Base-by-base conservation (phyloP, 2,888 invertebrate genomes). In the Halocaridina rubra region DNA sequence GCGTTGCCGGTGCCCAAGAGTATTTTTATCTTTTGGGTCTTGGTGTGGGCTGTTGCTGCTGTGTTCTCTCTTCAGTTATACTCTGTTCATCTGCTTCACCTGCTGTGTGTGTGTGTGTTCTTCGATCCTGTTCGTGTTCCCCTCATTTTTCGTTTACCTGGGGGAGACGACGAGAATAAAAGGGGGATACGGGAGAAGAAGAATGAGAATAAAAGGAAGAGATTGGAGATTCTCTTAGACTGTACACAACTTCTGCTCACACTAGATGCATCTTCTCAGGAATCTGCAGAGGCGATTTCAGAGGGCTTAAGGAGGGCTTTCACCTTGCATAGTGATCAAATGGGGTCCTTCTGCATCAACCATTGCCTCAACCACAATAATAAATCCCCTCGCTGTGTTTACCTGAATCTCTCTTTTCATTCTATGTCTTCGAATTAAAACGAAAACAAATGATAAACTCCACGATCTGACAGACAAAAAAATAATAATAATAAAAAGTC, bases 51-150 rank as follows among this genome's bases (percentile, higher is more conserved):
- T 77, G 77, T 77, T 61, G 72, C 71, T 69, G 61, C 72, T 77
- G 72, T 71, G 59, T 29, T 32, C 61, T 72, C 78, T 77, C 82
- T 77, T 82, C 82, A 82, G 82, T 82, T 82, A 82, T 77, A 78
- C 59, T 82, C 72, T 59, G 76, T 77, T 82, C 77, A 77, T 72
- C 71, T 77, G 69, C 82, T 82, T 82, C n/a, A 82, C 82, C 78
- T 82, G 82, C 78, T 61, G 30, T 77, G 53, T 69, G 67, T 30
- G 46, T 22, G 24, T 75, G 53, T 67, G n/a, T n/a, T n/a, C n/a
- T n/a, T n/a, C 10, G 59, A 71, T 82, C 78, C 27, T 16, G 33
- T 29, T 13, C n/a, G n/a, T 46, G 7, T 22, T 32, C 29, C 53
- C 8, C 53, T 13, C 3, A 16, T 10, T 10, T 13, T 1, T 53